Conservation (phyloP, 2,888 invertebrate genomes). For the Andrena minutula region DNA sequence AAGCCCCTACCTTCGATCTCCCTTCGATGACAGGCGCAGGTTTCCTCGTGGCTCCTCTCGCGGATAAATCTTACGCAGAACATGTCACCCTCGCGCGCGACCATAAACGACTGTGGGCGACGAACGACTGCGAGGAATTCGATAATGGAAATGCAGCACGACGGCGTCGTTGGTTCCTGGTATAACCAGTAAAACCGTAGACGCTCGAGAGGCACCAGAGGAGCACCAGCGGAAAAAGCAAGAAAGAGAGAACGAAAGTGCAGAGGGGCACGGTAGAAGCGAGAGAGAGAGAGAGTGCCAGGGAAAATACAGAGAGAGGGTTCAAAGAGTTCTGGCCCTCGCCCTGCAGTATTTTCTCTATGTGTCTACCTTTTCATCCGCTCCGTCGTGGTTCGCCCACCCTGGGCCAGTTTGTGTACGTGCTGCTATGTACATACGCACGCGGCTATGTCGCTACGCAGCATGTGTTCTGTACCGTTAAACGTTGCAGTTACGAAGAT, state of each 20-base stretch:
- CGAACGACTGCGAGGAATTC: constrained; percentile 70
- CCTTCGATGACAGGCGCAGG: constrained; percentile 60
- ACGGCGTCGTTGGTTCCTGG: constrained; percentile 59
- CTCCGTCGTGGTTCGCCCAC: constrained; percentile 43
- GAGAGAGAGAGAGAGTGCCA: constrained; percentile 51
- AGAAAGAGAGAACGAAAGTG: constrained; percentile 29
- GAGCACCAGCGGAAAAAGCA: constrained; percentile 19
- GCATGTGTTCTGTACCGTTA: constrained; percentile 11
- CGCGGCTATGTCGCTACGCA: neutral
- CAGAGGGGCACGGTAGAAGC: constrained; percentile 39
- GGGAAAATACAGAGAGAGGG: constrained; percentile 66
- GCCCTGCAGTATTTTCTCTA: constrained; percentile 68
- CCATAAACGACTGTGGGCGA: constrained; percentile 63
- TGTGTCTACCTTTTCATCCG: constrained; percentile 74
- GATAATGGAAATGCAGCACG: constrained; percentile 71
- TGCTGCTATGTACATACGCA: constrained; percentile 4
- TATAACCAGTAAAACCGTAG: constrained; percentile 62
- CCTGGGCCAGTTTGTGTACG: constrained; percentile 25
- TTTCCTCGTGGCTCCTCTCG: constrained; percentile 64
- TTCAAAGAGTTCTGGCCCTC: constrained; percentile 77
- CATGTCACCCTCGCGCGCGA: constrained; percentile 66
- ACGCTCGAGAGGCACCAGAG: constrained; percentile 38
- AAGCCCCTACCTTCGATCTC: constrained; percentile 68
- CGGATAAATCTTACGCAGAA: constrained; percentile 76
- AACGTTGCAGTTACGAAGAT: constrained; percentile 23